A percentile compares a stretch with the other conserved stretches of the same genome.
phyloP scores from a whole-genome alignment of 2,888 invertebrate genomes.

The Alloscopus bannaensis region DNA sequence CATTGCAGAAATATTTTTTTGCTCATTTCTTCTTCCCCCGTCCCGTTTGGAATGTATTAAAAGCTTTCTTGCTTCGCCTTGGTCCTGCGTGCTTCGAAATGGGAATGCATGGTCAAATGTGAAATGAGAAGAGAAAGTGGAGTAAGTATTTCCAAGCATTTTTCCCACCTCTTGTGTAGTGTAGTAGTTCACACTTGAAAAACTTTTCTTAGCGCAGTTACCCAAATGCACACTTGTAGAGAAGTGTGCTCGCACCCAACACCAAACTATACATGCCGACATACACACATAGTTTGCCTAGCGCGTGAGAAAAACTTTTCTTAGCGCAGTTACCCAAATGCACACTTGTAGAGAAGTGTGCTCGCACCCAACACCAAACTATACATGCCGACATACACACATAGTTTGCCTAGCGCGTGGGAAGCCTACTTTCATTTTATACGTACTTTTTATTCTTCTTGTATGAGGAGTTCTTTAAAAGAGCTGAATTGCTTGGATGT shows the following conservation, averaged over 20 bases:
- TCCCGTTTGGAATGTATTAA: slow-evolving; percentile 17
- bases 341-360: too few species aligned
- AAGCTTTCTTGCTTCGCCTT: slow-evolving; percentile 16
- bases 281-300: too few species aligned
- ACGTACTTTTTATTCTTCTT: slow-evolving; percentile 8
- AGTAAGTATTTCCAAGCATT: slow-evolving; percentile 3
- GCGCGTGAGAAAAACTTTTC: too few species aligned
- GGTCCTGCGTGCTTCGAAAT: background rate
- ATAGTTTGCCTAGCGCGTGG: background rate
- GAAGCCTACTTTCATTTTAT: background rate
- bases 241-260: too few species aligned
- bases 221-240: too few species aligned
- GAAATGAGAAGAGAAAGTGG: background rate
- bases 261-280: too few species aligned
- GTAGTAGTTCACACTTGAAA: too few species aligned
- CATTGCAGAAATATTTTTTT: slow-evolving; percentile 29
- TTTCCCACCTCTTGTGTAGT: slow-evolving; percentile 5
- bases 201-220: too few species aligned
- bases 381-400: background rate
- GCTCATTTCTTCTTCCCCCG: background rate
- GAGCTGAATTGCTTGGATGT: background rate
- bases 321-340: too few species aligned
- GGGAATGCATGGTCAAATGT: background rate
- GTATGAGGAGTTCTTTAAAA: slow-evolving; percentile 3
- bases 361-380: too few species aligned